Base-by-base conservation (phyloP, 2,888 invertebrate species). In the Spodoptera picta region DNA sequence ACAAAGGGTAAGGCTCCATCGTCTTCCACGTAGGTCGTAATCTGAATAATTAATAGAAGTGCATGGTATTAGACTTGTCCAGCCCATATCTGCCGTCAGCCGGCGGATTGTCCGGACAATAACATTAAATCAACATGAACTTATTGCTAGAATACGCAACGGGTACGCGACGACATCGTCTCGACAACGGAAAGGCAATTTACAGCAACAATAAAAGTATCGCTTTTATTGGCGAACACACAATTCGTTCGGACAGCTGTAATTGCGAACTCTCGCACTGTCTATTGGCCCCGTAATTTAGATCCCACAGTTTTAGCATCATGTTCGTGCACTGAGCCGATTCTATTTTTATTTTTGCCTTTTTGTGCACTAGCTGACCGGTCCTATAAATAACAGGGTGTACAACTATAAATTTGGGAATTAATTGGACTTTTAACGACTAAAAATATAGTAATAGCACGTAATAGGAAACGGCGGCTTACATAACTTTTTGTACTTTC, bases 221-320 rank as follows among this genome's bases (percentile, higher is more conserved):
- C 90, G 89, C 89, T 89, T 91, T 92, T 93, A 92, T 93, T 90
- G 92, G 88, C 89, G 88, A 89, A 88, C 87, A 88, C 89, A 92
- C 92, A 91, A 92, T 91, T 92, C 93, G 92, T 88, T 88, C 86
- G 88, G 92, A 92, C 92, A 90, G 91, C 88, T 91, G 92, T 93
- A 93, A 93, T 93, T 92, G 92, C 92, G 83, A 89, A 87, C 90
- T 88, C 88, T 87, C 86, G 83, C 81, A 82, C 87, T 91, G 90
- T 92, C 92, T 92, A 90, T 92, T 90, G 90, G 89, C 85, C 89
- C 84, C 85, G 89, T 92, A 91, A 92, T 93, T 93, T 90, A 91
- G 90, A 88, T 88, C 83, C 83, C 83, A 85, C 88, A 87, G 86
- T 89, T 91, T 89, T 87, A 90, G 85, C 84, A 85, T 85, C 87